phyloP scores from a whole-genome alignment of 1,140 invertebrate species.

The Brachionus manjavacas region DNA sequence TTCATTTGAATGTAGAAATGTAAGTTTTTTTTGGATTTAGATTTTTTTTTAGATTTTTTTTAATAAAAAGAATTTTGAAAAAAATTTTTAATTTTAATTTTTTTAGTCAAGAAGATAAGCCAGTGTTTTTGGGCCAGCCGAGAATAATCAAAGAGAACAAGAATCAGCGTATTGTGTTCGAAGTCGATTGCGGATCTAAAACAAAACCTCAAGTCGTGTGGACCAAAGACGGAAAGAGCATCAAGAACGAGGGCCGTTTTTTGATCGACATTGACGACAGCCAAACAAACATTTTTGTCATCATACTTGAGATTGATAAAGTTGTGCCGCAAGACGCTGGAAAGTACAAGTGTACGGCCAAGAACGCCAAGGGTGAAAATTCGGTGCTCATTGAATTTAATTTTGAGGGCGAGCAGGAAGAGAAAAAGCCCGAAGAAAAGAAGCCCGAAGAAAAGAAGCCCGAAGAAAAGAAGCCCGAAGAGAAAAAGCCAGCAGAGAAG shows the following conservation, averaged over 20 bases:
- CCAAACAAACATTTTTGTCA: conserved; percentile 24
- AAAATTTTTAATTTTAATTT: no score
- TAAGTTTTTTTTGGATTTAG: neutral
- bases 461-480: neutral
- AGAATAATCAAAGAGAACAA: conserved; percentile 36
- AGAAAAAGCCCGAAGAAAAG: conserved; percentile 1
- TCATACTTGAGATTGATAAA: conserved; percentile 42
- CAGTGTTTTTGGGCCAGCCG: conserved; percentile 25
- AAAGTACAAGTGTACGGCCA: conserved; percentile 76
- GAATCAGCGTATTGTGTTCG: conserved; percentile 29
- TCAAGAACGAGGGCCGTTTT: conserved; percentile 51
- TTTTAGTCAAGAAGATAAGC: conserved; percentile 24
- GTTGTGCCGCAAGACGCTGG: conserved; percentile 68
- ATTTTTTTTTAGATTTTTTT: no score
- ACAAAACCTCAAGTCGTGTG: conserved; percentile 50
- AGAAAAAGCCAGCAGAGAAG: conserved; percentile 9
- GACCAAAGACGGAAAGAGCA: conserved; percentile 48
- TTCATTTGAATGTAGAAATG: conserved; percentile 52
- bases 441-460: neutral
- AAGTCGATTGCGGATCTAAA: conserved; percentile 27
- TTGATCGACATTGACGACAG: conserved; percentile 47
- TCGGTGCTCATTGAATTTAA: conserved; percentile 64
- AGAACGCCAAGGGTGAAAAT: conserved; percentile 82
- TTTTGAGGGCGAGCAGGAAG: conserved; percentile 6
- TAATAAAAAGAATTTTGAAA: no score